Evolutionary conservation across 2,888 invertebrate genomes (phyloP).

Genomic region (Drosophila niveifrons): DNA sequence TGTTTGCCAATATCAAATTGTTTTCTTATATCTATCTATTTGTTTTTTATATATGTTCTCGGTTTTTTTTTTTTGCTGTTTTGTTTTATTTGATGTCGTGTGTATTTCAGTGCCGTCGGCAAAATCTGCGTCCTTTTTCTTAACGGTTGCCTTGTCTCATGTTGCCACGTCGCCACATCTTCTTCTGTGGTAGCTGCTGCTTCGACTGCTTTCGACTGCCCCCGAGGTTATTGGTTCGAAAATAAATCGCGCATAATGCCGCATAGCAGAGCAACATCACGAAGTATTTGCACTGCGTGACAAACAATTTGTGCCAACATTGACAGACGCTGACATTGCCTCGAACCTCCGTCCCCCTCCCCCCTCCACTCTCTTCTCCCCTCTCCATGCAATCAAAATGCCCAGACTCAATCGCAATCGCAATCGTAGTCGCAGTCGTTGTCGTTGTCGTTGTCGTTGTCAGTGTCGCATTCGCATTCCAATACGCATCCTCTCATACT

Average conservation of each 20-base stretch:
- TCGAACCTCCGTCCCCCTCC: not conserved
- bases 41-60: slow-evolving; percentile 6
- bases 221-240: slow-evolving; percentile 57
- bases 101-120: slow-evolving; percentile 40
- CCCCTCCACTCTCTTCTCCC: too few relatives aligned
- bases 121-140: slow-evolving; percentile 41
- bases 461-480: slow-evolving; percentile 5
- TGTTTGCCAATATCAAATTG: slow-evolving; percentile 63
- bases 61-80: slow-evolving; percentile 4
- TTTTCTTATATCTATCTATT: slow-evolving; percentile 38
- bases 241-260: slow-evolving; percentile 86
- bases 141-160: slow-evolving; percentile 20
- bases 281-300: slow-evolving; percentile 86
- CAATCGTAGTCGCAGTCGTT: not conserved
- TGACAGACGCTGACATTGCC: slow-evolving; percentile 39
- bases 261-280: slow-evolving; percentile 85
- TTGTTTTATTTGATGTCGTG: slow-evolving; percentile 39
- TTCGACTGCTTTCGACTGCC: slow-evolving; percentile 7
- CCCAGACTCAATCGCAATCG: not conserved
- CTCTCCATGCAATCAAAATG: not conserved
- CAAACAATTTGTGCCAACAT: slow-evolving; percentile 85
- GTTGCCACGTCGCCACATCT: slow-evolving; percentile 15
- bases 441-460: not conserved
- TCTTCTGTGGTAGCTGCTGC: not conserved
- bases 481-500: slow-evolving; percentile 23